Evolutionary conservation across 37 sponge, comb jelly and placozoan species (phyloP), one percentile per base, ranked within the genome.

Genomic region (Hormiphora californensis): DNA sequence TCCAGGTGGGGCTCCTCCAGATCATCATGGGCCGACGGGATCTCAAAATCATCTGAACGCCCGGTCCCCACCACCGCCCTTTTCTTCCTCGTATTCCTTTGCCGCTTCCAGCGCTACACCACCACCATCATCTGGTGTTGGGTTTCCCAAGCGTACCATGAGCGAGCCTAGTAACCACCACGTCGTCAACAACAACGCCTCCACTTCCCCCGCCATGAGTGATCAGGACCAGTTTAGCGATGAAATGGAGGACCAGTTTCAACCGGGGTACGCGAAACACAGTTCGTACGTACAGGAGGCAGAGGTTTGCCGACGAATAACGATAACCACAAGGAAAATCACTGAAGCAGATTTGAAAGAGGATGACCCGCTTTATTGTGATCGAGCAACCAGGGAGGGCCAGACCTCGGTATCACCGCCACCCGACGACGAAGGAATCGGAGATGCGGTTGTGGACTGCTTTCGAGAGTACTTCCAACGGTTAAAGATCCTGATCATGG

Each of bases 211-310:
- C 34, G 35, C 34, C 36, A 15, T 32, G 15, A 15, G 15, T 3
- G 15, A 34, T 7, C 3, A 34, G 37, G 67, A 65, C 67, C 9
- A 15, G 8, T 5, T 65, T 1, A 28, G 28, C 31, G 67, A 65
- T 35, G 61, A 57, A 5, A 36, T 65, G 67, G 32, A 65, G 38
- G 67, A 65, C 36, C 38, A 65, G 67, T 7, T 15, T 31, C 4
- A 19, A 17, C 67, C 67, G 36, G 67, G 67, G 67, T 65, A 65
- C 37, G 67, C 67, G 19, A 65, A 31, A 65, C 67, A 7, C 8
- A 31, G 17, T 2, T 35, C 67, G 37, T 65, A 65, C 67, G 17
- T 65, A 7, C 38, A 65, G 36, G 36, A 65, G 67, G 3, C 8
- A 5, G 67, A 65, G 37, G 67, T 65, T 35, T 65, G 67, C 36